A percentile compares a stretch with the other conserved stretches of the same genome.
phyloP scores from a whole-genome alignment of 2,888 invertebrate genomes.

The Caenorhabditis virilis region DNA sequence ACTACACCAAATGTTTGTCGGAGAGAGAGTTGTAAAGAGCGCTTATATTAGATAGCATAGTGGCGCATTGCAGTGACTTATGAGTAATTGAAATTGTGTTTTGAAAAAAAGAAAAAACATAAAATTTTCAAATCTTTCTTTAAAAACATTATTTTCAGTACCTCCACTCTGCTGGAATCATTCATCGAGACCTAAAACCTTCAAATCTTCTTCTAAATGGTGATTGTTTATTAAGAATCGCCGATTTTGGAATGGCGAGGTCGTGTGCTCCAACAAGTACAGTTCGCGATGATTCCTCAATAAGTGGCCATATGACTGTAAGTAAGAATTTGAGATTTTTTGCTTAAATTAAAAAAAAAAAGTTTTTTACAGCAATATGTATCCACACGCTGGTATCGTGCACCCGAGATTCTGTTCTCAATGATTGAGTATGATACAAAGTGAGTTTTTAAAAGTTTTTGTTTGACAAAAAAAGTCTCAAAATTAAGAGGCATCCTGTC shows the following conservation, averaged over 20 bases:
- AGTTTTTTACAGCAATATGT: constrained; percentile 70
- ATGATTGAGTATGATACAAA: constrained; percentile 70
- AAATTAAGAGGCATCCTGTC: not conserved
- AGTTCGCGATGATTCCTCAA: constrained; percentile 42
- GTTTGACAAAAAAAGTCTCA: not conserved
- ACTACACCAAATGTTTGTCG: constrained; percentile 4
- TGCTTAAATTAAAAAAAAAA: not conserved
- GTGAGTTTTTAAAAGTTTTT: constrained; percentile 28
- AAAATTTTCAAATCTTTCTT: too few relatives aligned
- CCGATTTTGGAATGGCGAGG: constrained; percentile 72
- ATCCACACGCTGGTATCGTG: constrained; percentile 69
- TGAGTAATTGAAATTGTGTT: too few relatives aligned
- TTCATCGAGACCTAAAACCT: constrained; percentile 72
- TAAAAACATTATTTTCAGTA: constrained; percentile 65
- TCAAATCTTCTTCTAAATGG: constrained; percentile 72
- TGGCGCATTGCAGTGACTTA: too few relatives aligned
- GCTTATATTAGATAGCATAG: not conserved
- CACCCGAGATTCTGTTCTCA: constrained; percentile 72
- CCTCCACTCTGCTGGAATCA: constrained; percentile 72
- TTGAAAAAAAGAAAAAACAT: too few relatives aligned
- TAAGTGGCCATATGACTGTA: constrained; percentile 55
- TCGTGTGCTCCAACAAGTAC: constrained; percentile 31
- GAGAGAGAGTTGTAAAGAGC: not conserved
- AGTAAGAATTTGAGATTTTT: constrained; percentile 4
- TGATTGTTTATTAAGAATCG: constrained; percentile 72